These are phyloP conservation scores for Luffia ferchaultella DNA, from an alignment of 2,888 invertebrate species.

Conservation along the genomic window DNA sequence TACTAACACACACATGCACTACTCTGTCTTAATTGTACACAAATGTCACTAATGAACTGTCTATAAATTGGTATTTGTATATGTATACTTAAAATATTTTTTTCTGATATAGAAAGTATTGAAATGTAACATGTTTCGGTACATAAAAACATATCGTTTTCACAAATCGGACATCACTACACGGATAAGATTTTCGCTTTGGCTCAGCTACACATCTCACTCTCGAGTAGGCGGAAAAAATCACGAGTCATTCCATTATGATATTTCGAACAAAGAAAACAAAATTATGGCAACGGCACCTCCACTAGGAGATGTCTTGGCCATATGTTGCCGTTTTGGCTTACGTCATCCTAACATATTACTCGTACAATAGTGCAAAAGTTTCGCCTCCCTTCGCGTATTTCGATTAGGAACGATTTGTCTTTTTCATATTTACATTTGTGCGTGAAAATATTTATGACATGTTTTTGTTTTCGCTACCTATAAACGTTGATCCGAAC, in stretches of 20 bases:
- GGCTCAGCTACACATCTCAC: constrained; percentile 41
- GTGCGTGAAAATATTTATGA: too few species aligned
- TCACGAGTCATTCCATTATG: constrained; percentile 54
- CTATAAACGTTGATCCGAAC: too few species aligned
- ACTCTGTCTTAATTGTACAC: too few species aligned
- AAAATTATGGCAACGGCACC: constrained; percentile 11
- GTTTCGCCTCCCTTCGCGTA: neutral
- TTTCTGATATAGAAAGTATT: too few species aligned
- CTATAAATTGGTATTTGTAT: too few species aligned
- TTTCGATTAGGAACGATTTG: neutral
- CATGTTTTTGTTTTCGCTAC: too few species aligned
- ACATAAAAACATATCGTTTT: neutral
- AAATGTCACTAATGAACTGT: too few species aligned
- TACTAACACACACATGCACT: too few species aligned
- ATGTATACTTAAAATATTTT: too few species aligned
- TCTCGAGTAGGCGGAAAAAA: constrained; percentile 31
- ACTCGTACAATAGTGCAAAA: constrained; percentile 9
- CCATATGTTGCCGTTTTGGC: constrained; percentile 42
- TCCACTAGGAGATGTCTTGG: constrained; percentile 12
- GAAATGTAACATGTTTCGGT: too few species aligned
- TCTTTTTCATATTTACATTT: neutral
- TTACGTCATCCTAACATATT: constrained; percentile 48
- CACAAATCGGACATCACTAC: constrained; percentile 4
- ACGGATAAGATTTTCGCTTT: constrained; percentile 40
- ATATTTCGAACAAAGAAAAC: constrained; percentile 48